Evolutionary conservation across 2,797 vertebrate genomes (phyloP).

Genomic region (Melanotaenia pygmaea): DNA sequence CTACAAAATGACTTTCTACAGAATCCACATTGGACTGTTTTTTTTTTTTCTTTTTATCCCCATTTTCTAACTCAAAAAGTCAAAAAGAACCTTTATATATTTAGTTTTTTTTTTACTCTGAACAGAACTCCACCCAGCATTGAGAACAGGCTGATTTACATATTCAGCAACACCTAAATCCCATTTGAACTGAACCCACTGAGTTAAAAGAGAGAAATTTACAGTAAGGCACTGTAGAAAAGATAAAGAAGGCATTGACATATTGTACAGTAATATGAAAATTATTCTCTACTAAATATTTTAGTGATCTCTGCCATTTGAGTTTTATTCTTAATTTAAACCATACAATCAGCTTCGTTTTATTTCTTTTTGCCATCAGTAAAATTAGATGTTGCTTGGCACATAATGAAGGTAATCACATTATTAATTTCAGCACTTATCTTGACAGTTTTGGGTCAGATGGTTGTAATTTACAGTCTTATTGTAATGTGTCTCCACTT

Average conservation of each 20-base stretch:
- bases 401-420: neutral
- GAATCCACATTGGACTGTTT: conserved; percentile 1
- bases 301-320: neutral
- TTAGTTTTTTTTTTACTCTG: neutral
- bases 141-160: neutral
- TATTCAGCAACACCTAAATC: neutral
- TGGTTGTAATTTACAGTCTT: neutral
- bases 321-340: neutral
- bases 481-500: neutral
- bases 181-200: neutral
- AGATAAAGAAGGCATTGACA: neutral
- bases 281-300: neutral
- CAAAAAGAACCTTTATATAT: neutral
- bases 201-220: neutral
- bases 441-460: neutral
- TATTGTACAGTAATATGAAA: neutral
- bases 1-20: conserved; percentile 40
- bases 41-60: conserved; percentile 29
- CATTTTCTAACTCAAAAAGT: neutral
- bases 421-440: neutral
- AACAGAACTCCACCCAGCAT: neutral
- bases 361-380: neutral
- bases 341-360: neutral
- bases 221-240: neutral
- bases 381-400: neutral